phyloP scores from a whole-genome alignment of 2,113 vertebrate species.

The Eidolon helvum region DNA sequence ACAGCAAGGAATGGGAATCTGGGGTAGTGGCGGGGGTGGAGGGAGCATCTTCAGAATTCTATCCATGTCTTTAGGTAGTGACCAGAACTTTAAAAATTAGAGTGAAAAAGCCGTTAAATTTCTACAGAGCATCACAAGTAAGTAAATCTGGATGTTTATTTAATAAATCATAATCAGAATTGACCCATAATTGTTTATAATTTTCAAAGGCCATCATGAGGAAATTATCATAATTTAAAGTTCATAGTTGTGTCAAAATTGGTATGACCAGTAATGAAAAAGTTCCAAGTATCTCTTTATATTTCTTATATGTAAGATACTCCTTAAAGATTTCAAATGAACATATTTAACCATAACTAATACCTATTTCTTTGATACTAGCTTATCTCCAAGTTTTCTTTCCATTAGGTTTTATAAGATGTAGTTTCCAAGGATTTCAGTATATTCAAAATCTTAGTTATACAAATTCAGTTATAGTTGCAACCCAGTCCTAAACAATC shows the following conservation, averaged over 20 bases:
- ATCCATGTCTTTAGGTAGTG: not conserved
- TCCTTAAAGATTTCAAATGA: not conserved
- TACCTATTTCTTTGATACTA: not conserved
- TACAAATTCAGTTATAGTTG: not conserved
- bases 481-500: not conserved
- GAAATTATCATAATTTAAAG: not conserved
- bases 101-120: not conserved
- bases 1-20: not conserved
- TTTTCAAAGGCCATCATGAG: not conserved
- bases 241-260: not conserved
- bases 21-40: not conserved
- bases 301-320: not conserved
- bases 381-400: not conserved
- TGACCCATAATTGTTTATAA: not conserved
- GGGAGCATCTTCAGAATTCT: not conserved
- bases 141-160: not conserved
- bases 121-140: not conserved
- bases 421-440: not conserved
- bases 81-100: not conserved
- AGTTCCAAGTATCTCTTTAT: not conserved
- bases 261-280: not conserved
- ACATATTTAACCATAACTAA: not conserved
- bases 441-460: slow-evolving; percentile 21
- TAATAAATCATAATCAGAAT: slow-evolving; percentile 13
- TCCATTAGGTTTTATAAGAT: not conserved